Evolutionary conservation across 2,888 invertebrate genomes (phyloP), one percentile per base, ranked within the genome.

Genomic region (Drosophila colorata): DNA sequence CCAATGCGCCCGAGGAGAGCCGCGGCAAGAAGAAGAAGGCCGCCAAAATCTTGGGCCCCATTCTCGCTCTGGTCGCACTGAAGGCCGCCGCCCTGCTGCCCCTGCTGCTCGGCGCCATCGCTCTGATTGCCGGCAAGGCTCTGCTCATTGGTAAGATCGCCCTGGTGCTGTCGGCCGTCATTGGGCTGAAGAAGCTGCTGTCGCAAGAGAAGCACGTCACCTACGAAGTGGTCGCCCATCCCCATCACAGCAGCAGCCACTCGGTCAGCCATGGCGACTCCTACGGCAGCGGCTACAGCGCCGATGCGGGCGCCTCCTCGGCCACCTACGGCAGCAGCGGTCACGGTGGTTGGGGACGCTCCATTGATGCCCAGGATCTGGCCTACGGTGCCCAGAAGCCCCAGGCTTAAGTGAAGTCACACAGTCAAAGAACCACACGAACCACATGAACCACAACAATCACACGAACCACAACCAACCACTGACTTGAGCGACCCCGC

Each of bases 11-110:
- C 49, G 95, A 95, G 82, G 95, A 96, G 91, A 94, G 95, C 69
- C 95, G 96, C 90, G 95, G 96, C 82, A 97, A 97, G 93, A 96
- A 97, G 94, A 95, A 96, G 93, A 97, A 97, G 93, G 96, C 95
- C 2, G 94, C 94, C 60, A 96, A 96, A 90, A 94, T 97, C 79
- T 90, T 97, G 44, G 96, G 97, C 68, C 96, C 96, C 1, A 91
- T 97, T 68, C 93, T 97, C 75, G 95, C 95, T 66, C 94, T 95
- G 65, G 92, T 96, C 79, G 96, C 95, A 14, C 91, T 97, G 89
- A 97, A 97, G 91, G 94, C 96, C 87, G 96, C 96, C 90, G 95
- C 97, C 31, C 91, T 97, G 51, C 93, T 96, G 88, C 97, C 97
- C 28, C 90, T 97, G 52, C 95, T 96, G 2, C 94, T 97, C 44